phyloP scores from a whole-genome alignment of 2,113 vertebrate genomes.

The Excalfactoria chinensis region DNA sequence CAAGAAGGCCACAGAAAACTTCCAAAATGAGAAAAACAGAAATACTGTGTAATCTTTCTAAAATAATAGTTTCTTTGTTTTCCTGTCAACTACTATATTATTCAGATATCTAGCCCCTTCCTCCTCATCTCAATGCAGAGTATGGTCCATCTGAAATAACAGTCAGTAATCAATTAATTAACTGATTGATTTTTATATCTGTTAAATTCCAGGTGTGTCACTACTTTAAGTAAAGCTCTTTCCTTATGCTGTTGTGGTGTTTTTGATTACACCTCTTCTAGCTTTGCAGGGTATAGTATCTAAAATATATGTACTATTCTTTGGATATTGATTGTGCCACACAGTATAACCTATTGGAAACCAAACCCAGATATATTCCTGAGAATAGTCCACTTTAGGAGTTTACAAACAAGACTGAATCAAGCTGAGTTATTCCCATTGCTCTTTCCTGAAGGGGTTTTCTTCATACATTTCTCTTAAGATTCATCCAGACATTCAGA shows the following conservation, averaged over 20 bases:
- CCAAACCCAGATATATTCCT: not conserved
- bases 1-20: conserved; percentile 10
- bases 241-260: not conserved
- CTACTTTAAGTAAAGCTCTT: not conserved
- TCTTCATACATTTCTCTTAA: not conserved
- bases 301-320: not conserved
- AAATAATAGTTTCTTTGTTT: not conserved
- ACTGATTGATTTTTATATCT: not conserved
- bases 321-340: not conserved
- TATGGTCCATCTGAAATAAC: not conserved
- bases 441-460: not conserved
- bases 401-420: not conserved
- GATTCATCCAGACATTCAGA: not conserved
- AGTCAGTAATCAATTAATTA: not conserved
- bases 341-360: not conserved
- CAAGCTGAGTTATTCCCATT: not conserved
- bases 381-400: not conserved
- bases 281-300: not conserved
- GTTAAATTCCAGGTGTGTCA: not conserved
- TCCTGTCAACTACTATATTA: not conserved
- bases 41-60: not conserved
- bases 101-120: not conserved
- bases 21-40: not conserved
- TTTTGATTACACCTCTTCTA: not conserved
- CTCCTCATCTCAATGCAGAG: not conserved